Evolutionary conservation across 2,888 invertebrate species (phyloP).

Genomic region (Ichneumon xanthorius): DNA sequence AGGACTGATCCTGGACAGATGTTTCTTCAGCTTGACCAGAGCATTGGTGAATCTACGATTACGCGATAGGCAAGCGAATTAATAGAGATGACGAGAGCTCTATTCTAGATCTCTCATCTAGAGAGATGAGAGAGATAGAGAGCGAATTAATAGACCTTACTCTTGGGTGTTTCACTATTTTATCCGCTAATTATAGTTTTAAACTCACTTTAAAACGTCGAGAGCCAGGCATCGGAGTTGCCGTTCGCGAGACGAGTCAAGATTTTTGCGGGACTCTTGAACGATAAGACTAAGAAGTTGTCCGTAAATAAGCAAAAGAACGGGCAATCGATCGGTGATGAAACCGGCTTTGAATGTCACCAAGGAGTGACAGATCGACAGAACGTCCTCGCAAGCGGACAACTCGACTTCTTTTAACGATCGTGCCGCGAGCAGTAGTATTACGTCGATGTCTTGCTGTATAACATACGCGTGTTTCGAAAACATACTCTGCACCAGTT

Average conservation of each 20-base stretch:
- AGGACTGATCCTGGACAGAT: slow-evolving; percentile 77
- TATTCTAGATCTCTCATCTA: no score
- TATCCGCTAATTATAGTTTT: neutral
- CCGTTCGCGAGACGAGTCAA: slow-evolving; percentile 69
- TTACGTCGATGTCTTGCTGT: slow-evolving; percentile 75
- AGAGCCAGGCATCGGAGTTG: slow-evolving; percentile 74
- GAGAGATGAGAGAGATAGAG: no score
- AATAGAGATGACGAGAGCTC: no score
- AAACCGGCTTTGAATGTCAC: slow-evolving; percentile 74
- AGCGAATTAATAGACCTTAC: slow-evolving; percentile 29
- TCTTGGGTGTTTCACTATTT: neutral
- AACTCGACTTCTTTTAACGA: slow-evolving; percentile 72
- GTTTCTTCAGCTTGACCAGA: slow-evolving; percentile 79
- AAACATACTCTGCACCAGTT: slow-evolving; percentile 69
- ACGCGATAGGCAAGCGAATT: slow-evolving; percentile 39
- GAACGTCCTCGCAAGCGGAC: slow-evolving; percentile 72
- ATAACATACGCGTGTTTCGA: slow-evolving; percentile 73
- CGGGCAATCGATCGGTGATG: slow-evolving; percentile 76
- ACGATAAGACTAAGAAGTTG: slow-evolving; percentile 73
- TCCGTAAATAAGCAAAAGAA: slow-evolving; percentile 76
- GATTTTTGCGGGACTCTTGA: slow-evolving; percentile 70
- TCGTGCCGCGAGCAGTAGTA: slow-evolving; percentile 72
- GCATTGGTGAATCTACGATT: slow-evolving; percentile 68
- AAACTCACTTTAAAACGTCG: slow-evolving; percentile 80
- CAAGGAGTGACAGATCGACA: slow-evolving; percentile 75